Percentiles rank a stretch among this genome's conserved stretches.
These are phyloP conservation scores for Apistogramma diplotaenia DNA, from an alignment of 2,113 vertebrate genomes.

Conservation along the genomic window DNA sequence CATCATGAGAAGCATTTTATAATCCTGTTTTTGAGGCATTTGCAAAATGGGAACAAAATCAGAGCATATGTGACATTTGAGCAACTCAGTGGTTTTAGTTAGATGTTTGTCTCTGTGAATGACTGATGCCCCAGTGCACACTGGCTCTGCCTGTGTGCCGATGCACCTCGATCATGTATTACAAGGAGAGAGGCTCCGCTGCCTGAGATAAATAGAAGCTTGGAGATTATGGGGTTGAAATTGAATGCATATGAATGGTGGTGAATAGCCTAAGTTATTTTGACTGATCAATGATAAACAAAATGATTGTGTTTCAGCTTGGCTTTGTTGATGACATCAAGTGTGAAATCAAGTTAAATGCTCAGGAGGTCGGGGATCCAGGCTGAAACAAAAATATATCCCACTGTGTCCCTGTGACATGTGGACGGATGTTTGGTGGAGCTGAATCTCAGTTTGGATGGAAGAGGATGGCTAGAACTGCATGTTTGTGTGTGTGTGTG, in stretches of 20 bases:
- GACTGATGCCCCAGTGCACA: neutral
- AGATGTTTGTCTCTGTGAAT: conserved; percentile 6
- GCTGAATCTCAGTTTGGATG: conserved; percentile 26
- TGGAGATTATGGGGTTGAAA: conserved; percentile 51
- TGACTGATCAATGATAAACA: conserved; percentile 75
- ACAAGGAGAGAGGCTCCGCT: conserved; percentile 1
- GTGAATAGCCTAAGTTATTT: conserved; percentile 66
- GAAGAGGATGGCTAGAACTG: conserved; percentile 26
- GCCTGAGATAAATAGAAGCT: conserved; percentile 50
- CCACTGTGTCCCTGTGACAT: conserved; percentile 33
- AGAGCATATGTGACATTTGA: conserved; percentile 10
- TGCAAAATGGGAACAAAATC: neutral
- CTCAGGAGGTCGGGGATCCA: conserved; percentile 68
- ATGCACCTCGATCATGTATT: conserved; percentile 24
- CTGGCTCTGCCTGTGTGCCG: neutral
- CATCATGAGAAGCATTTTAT: neutral
- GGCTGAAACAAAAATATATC: conserved; percentile 56
- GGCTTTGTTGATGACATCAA: conserved; percentile 73
- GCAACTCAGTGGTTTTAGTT: neutral
- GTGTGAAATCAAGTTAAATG: conserved; percentile 81
- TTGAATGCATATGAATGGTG: conserved; percentile 69
- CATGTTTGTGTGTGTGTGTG: neutral
- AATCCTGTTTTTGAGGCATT: neutral
- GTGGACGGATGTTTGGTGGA: conserved; percentile 51
- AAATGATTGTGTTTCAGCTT: conserved; percentile 72